Evolutionary conservation across 2,113 vertebrate genomes (phyloP).

Genomic region (Sapajus apella): DNA sequence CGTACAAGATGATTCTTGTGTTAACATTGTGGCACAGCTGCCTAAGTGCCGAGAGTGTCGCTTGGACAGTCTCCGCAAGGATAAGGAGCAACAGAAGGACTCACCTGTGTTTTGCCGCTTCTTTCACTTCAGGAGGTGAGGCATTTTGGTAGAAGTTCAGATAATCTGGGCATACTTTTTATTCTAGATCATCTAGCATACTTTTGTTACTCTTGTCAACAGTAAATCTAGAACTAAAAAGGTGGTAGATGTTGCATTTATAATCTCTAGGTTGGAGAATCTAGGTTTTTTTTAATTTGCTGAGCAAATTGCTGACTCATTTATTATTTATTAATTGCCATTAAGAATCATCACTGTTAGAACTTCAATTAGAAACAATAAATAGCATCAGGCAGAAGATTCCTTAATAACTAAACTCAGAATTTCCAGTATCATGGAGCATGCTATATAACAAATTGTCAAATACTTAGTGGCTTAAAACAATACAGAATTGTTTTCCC

Average conservation of each 20-base stretch:
- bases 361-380: neutral
- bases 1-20: conserved; percentile 88
- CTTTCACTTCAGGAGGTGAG: conserved; percentile 89
- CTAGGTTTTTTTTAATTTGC: neutral
- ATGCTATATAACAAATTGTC: neutral
- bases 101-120: conserved; percentile 88
- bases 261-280: neutral
- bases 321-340: neutral
- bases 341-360: neutral
- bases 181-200: too few relatives aligned
- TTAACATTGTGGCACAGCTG: conserved; percentile 85
- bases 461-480: neutral
- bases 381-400: neutral
- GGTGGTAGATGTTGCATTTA: neutral
- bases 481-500: neutral
- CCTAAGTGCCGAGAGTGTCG: conserved; percentile 88
- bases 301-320: neutral
- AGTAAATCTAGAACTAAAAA: neutral
- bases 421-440: neutral
- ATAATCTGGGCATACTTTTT: too few relatives aligned
- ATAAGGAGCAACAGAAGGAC: conserved; percentile 85
- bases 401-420: neutral
- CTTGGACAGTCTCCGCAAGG: conserved; percentile 86
- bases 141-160: too few relatives aligned
- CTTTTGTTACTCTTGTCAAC: neutral